Conservation (phyloP, 23 tunicate genomes). For the Trididemnum nubilum region DNA sequence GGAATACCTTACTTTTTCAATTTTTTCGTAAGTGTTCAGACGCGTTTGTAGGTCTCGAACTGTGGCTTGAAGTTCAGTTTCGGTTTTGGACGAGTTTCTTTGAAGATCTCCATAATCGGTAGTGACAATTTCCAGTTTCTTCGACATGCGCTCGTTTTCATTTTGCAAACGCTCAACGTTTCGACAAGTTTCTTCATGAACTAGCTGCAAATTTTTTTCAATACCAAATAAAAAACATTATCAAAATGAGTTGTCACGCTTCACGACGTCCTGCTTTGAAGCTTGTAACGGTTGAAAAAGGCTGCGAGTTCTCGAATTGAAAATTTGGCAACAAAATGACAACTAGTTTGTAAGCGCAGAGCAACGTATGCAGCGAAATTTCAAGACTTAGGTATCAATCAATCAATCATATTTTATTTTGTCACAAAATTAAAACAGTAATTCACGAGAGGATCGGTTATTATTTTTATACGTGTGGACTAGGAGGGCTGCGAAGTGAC, state of each 20-base stretch:
- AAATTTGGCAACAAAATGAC: too few species aligned
- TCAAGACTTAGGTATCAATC: too few species aligned
- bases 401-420: too few species aligned
- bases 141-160: slow-evolving; percentile 52
- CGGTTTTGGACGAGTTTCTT: slow-evolving; percentile 54
- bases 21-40: slow-evolving; percentile 54
- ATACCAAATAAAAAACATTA: neutral
- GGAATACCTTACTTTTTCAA: slow-evolving; percentile 83
- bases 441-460: too few species aligned
- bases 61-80: slow-evolving; percentile 44
- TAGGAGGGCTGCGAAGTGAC: too few species aligned
- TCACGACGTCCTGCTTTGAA: neutral
- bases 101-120: slow-evolving; percentile 80
- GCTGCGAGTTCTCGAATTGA: neutral
- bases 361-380: too few species aligned
- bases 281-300: too few species aligned
- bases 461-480: too few species aligned
- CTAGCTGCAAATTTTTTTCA: slow-evolving; percentile 42
- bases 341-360: too few species aligned
- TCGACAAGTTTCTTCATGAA: slow-evolving; percentile 87
- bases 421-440: too few species aligned
- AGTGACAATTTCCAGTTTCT: slow-evolving; percentile 71
- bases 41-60: slow-evolving; percentile 48
- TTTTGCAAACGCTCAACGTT: slow-evolving; percentile 50
- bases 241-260: too few species aligned